Evolutionary conservation across 2,797 vertebrate species (phyloP).

Genomic region (Peromyscus melanophrys): DNA sequence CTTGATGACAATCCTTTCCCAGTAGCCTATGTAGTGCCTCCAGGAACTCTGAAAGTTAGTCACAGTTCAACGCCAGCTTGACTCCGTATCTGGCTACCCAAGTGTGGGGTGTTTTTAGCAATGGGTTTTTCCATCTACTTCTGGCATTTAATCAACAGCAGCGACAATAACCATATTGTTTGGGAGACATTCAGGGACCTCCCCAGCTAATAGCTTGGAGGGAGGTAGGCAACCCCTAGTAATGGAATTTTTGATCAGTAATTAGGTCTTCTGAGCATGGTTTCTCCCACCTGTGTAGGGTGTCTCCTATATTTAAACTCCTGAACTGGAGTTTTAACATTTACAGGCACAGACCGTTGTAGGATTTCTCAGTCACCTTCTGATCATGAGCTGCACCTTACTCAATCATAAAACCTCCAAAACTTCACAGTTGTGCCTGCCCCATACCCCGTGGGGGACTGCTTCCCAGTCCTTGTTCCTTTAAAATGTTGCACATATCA

Average conservation of each 20-base stretch:
- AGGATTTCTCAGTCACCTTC: neutral
- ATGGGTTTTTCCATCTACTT: neutral
- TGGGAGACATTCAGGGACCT: neutral
- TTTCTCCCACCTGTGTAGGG: neutral
- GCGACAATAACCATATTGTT: neutral
- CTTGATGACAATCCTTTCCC: neutral
- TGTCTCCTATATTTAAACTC: neutral
- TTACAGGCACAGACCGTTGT: neutral
- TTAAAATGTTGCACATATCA: neutral
- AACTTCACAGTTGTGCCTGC: neutral
- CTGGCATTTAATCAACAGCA: neutral
- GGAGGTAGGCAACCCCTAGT: neutral
- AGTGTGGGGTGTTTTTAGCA: neutral
- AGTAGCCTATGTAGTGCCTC: neutral
- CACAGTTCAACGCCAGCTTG: neutral
- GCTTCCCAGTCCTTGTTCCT: neutral
- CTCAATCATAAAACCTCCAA: neutral
- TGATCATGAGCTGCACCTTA: neutral
- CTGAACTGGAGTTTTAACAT: neutral
- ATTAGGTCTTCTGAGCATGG: neutral
- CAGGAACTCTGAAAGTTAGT: neutral
- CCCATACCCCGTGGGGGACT: neutral
- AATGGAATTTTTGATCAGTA: neutral
- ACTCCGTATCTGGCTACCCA: neutral
- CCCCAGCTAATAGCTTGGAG: neutral